Evolutionary conservation across 2,113 vertebrate genomes (phyloP), one percentile per base, ranked within the genome.

Genomic region (Paracanthobrama guichenoti): DNA sequence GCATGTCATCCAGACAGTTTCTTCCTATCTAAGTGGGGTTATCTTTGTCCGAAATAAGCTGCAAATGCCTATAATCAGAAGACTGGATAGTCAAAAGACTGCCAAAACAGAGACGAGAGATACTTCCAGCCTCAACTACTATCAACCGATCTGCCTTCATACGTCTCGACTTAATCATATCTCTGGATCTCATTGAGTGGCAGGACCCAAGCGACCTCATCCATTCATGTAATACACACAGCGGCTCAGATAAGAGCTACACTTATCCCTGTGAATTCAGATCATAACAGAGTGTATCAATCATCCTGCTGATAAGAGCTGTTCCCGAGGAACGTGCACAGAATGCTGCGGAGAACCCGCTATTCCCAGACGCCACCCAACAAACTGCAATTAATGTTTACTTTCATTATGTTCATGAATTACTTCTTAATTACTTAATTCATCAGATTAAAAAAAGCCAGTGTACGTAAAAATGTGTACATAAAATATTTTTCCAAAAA

Each of bases 181-280:
- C 46, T 76, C 16, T 57, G 74, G 50, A 57, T 76, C 48, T 76
- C 16, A 76, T 55, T 55, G 48, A 55, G 50, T 74, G 72, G 53
- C 72, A 20, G 66, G 66, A 69, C 66, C 66, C 66, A 10, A 69
- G 39, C 6, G 69, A 72, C 69, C 69, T 76, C 74, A 35, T 22
- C 50, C 50, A 76, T 76, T 76, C 74, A 57, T 57, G 74, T 55
- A 55, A 55, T 28, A 57, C 50, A 76, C 74, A 22, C 48, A 76
- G 74, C 10, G 5, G 18, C 28, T 76, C 50, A 55, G 74, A 76
- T 76, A 76, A 76, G 74, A 57, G 74, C 50, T 76, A 55, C 26
- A 57, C 72, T 74, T 53, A 74, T 74, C 24, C 66, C 66, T 39
- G 66, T 39, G 66, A 69, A 69, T 46, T 72, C 22, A 72, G 39